Percentiles rank a stretch among this genome's conserved stretches.
Evolutionary conservation across 2,888 invertebrate species (phyloP).

Genomic region (Synergus itoensis): DNA sequence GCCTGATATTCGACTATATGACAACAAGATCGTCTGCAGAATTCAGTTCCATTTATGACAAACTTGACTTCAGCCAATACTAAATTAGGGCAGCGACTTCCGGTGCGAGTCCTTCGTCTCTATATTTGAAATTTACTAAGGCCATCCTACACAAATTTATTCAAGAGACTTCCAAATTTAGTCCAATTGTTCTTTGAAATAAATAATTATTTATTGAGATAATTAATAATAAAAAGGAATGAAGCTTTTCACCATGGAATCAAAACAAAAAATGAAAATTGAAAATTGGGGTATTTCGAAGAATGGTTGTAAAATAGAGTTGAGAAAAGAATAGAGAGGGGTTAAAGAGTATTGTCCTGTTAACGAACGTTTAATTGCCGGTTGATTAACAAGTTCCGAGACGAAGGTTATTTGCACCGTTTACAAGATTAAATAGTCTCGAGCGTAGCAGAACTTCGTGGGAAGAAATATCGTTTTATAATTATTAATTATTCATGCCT

Average conservation of each 20-base stretch:
- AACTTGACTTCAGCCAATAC: slow-evolving; percentile 15
- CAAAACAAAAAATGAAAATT: too few relatives aligned
- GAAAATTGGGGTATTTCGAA: not conserved
- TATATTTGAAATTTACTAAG: slow-evolving; percentile 24
- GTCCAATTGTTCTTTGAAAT: not conserved
- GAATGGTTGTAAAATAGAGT: not conserved
- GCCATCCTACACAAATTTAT: slow-evolving; percentile 8
- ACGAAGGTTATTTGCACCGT: slow-evolving; percentile 29
- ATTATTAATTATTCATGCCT: not conserved
- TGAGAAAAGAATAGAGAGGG: slow-evolving; percentile 2
- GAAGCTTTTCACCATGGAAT: too few relatives aligned
- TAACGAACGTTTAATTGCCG: slow-evolving; percentile 26
- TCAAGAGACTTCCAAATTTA: not conserved
- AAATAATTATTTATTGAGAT: too few relatives aligned
- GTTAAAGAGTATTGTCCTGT: not conserved
- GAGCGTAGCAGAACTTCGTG: not conserved
- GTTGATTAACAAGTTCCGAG: slow-evolving; percentile 28
- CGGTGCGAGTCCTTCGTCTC: slow-evolving; percentile 19
- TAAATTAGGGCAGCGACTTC: slow-evolving; percentile 36
- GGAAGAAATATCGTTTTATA: slow-evolving; percentile 8
- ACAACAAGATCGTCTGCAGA: not conserved
- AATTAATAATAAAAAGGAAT: too few relatives aligned
- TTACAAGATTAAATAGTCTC: slow-evolving; percentile 4
- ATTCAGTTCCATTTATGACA: slow-evolving; percentile 24
- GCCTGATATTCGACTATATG: slow-evolving; percentile 3